Evolutionary conservation across 1,140 invertebrate species (phyloP), one percentile per base, ranked within the genome.

Genomic region (Lepidurus packardi): DNA sequence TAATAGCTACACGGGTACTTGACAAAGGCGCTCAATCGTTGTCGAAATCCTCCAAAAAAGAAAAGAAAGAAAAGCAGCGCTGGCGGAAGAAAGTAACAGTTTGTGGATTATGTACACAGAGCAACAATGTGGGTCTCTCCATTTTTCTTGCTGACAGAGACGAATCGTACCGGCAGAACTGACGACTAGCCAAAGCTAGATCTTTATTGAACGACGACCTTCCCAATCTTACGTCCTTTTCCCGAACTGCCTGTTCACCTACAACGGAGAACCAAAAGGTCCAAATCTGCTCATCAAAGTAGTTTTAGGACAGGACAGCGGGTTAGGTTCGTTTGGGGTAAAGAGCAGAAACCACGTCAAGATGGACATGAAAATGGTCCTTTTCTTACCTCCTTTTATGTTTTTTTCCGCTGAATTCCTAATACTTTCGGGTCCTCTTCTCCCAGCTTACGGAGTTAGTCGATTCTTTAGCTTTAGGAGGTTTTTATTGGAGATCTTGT

Each of bases 71-170:
- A 34, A 34, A 34, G 34, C 34, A 34, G 34, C 34, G 16, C 53
- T 9, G 16, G 53, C 21, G 16, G 53, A 65, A 16, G 45, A 47
- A 47, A 47, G 53, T 65, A 65, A 1, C 21, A 65, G 53, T 65
- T 65, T 65, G 53, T 21, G 53, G 53, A 65, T 16, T 65, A 16
- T 65, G 8, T 65, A 65, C 53, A 21, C 53, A 21, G 53, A 65
- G 53, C 21, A 65, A 65, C 53, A 65, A 21, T 21, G 16, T 65
- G 53, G 53, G 21, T 65, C 53, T 65, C 53, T 65, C 21, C 53
- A 21, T 65, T 65, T 65, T 65, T 65, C 53, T 65, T 65, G 53
- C 9, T 65, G 53, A 65, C 53, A 65, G 53, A 65, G 53, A 65
- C 53, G 53, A 65, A 65, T 65, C 53, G 53, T 65, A 65, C 53